phyloP scores from a whole-genome alignment of 1,140 invertebrate species.

The Lepidurus arcticus region DNA sequence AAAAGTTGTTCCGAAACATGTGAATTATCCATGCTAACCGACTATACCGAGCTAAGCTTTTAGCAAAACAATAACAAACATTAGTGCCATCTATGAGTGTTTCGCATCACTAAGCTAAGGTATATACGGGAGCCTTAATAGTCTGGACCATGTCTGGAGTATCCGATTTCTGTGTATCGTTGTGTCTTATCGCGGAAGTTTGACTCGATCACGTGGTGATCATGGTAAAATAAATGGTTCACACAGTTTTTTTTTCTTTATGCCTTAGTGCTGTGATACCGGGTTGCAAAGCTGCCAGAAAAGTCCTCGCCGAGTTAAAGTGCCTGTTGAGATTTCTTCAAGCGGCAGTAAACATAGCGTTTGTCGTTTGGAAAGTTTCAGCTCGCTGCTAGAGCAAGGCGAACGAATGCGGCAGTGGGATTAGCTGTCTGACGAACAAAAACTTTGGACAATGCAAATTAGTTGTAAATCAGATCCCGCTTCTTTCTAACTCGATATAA shows the following conservation, averaged over 20 bases:
- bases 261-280: neutral
- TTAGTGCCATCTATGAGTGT: too few relatives aligned
- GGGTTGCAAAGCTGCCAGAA: neutral
- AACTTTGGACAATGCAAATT: slow-evolving; percentile 22
- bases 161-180: too few relatives aligned
- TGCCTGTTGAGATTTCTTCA: slow-evolving; percentile 18
- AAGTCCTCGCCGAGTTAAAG: neutral
- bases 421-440: slow-evolving; percentile 10
- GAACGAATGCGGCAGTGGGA: neutral
- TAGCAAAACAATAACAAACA: too few relatives aligned
- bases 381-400: neutral
- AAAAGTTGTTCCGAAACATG: too few relatives aligned
- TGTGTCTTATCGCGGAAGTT: too few relatives aligned
- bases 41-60: too few relatives aligned
- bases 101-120: too few relatives aligned
- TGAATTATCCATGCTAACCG: too few relatives aligned
- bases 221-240: neutral
- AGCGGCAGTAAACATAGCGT: slow-evolving; percentile 8
- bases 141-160: too few relatives aligned
- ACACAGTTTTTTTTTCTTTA: neutral
- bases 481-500: neutral
- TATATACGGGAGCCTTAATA: too few relatives aligned
- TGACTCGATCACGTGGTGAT: neutral
- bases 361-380: slow-evolving; percentile 15
- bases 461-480: slow-evolving; percentile 17